Evolutionary conservation across 2,888 invertebrate species (phyloP), one percentile per base, ranked within the genome.

Genomic region (Lobophora halterata): DNA sequence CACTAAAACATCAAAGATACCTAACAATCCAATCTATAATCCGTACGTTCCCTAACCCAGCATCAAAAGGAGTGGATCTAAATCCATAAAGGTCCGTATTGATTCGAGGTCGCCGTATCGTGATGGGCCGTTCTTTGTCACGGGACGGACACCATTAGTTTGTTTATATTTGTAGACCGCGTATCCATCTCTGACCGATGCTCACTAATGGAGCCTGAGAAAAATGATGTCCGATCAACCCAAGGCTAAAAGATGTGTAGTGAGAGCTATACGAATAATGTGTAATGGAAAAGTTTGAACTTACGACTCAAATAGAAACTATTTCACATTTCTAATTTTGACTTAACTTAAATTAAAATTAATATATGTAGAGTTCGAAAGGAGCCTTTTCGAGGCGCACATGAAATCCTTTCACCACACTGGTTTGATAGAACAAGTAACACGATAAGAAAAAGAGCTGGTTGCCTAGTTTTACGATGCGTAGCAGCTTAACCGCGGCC

Each of bases 121-220:
- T 68, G 72, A 77, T 74, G 70, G 71, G 58, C 58, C 49, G 62
- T 71, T 72, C 76, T 78, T 79, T 80, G 79, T 80, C 78, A 76
- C 64, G 60, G 49, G 61, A 54, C 61, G 62, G 57, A 49, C 46
- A 55, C 70, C 77, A 79, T 79, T 75, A 76, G 70, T 71, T 67
- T 76, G 73, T 78, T 76, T 79, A 75, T 76, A 70, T 79, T 73
- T 73, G 73, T 55, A 61, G 60, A 53, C 67, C 70, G 67, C 65
- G 61, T 65, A 71, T 75, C 68, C 71, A 61, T 71, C 67, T 64
- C 66, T 66, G 71, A 61, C 70, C 71, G 69, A 69, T 71, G 65
- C 67, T 56, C 60, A 58, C 73, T 78, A 78, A 78, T 75, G 74
- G 78, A 62, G 58, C 58, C 51, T 51, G 55, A 72, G 78, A 78